Conservation (phyloP, 2,797 vertebrate genomes). For the Amphiprion clarkii region DNA sequence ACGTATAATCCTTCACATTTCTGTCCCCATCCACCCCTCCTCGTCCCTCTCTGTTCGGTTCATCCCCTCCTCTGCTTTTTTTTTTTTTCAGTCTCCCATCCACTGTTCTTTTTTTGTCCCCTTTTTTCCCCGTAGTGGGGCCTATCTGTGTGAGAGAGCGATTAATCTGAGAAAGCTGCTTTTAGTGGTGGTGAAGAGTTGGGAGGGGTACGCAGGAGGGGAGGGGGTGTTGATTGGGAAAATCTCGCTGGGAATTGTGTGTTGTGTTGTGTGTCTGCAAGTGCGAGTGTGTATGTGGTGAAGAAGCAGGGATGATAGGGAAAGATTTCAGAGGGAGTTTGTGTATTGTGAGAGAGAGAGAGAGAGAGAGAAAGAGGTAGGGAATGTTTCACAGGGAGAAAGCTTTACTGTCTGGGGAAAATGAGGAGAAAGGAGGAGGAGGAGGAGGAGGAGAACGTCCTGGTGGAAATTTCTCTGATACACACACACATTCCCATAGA, state of each 20-base stretch:
- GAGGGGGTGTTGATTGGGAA: slow-evolving; percentile 75
- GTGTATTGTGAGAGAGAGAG: slow-evolving; percentile 14
- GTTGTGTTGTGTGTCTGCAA: slow-evolving; percentile 29
- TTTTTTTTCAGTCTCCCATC: slow-evolving; percentile 35
- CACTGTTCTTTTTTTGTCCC: slow-evolving; percentile 52
- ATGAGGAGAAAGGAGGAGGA: slow-evolving; percentile 50
- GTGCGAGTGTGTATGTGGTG: slow-evolving; percentile 31
- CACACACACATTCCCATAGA: slow-evolving; percentile 43
- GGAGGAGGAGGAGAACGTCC: slow-evolving; percentile 48
- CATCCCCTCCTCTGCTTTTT: slow-evolving; percentile 51
- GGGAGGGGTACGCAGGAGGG: slow-evolving; percentile 1
- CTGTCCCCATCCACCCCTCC: slow-evolving; percentile 62
- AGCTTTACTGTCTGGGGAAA: slow-evolving; percentile 70
- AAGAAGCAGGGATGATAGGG: slow-evolving; percentile 63
- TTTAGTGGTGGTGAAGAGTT: slow-evolving; percentile 66
- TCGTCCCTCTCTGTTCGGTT: slow-evolving; percentile 46
- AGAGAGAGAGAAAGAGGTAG: background rate
- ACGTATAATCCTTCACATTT: slow-evolving; percentile 84
- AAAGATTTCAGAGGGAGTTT: slow-evolving; percentile 63
- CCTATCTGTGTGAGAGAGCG: slow-evolving; percentile 65
- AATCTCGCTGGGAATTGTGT: slow-evolving; percentile 70
- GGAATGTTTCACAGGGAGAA: slow-evolving; percentile 66
- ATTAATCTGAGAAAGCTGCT: slow-evolving; percentile 86
- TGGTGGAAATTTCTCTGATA: slow-evolving; percentile 64
- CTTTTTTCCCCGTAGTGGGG: slow-evolving; percentile 57